Base-by-base conservation (phyloP, 2,113 vertebrate genomes). In the Nymphicus hollandicus region DNA sequence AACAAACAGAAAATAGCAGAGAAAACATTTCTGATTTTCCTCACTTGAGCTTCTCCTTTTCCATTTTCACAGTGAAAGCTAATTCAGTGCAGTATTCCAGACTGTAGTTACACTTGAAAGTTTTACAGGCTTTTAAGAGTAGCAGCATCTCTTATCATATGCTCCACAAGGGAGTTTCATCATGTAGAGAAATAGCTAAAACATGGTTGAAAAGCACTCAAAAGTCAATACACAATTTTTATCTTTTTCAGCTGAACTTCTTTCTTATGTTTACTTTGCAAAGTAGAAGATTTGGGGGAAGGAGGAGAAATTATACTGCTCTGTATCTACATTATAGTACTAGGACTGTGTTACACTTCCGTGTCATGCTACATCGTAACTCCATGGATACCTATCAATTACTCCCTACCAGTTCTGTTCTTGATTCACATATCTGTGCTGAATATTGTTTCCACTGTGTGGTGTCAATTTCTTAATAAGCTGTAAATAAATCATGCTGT, bases 401-500 rank as follows among this genome's bases (percentile, higher is more conserved):
- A 27, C n/a, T 58, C 37, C 46, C 63, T 81, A 53, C n/a, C 28
- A 77, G n/a, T 76, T 91, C 55, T 50, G 78, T 46, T 58, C 76
- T 91, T 72, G 80, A 95, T 84, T 88, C 47, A 23, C 68, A 14
- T 95, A 85, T 84, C 80, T 95, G 33, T 29, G 35, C 29, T 56
- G 33, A 93, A 39, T 43, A 50, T 53, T 76, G 55, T 73, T 93
- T 91, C 63, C 14, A 46, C 76, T 37, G 39, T 74, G 82, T 89
- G 70, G 31, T 70, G 68, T 47, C 76, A 70, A 88, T 87, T 74
- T 96, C 66, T 55, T 84, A 86, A 64, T 60, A 93, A 27, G 66
- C 47, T 95, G 79, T 88, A 97, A 93, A 93, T 89, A 97, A 97
- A 66, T 85, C 58, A 92, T 78, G 74, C 89, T 2, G 25, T 44